phyloP scores from a whole-genome alignment of 1,140 invertebrate species.

The Bombus pyrosoma region DNA sequence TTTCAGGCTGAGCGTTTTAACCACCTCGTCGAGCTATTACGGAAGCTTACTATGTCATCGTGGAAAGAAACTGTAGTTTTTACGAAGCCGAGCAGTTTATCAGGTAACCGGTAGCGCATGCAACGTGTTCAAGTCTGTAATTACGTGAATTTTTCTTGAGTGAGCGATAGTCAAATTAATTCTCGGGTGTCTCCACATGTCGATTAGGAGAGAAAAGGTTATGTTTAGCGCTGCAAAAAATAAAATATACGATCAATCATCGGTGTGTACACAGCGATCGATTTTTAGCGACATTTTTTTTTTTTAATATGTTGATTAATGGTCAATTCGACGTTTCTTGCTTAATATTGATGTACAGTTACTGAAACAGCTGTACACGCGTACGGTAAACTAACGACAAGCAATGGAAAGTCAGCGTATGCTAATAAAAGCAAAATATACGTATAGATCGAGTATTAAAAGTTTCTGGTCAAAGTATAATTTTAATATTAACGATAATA shows the following conservation, averaged over 20 bases:
- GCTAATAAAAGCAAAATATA: too few relatives aligned
- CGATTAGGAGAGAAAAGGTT: background rate
- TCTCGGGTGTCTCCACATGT: background rate
- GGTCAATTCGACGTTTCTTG: background rate
- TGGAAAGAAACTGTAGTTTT: background rate
- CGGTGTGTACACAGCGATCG: background rate
- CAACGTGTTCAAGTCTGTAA: background rate
- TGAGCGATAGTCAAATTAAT: background rate
- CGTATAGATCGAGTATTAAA: too few relatives aligned
- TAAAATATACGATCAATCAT: background rate
- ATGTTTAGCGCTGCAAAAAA: background rate
- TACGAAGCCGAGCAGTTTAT: background rate
- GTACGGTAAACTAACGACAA: background rate
- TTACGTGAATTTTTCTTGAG: background rate
- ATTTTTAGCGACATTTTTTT: background rate
- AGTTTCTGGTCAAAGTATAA: too few relatives aligned
- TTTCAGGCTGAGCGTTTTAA: background rate
- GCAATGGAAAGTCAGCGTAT: too few relatives aligned
- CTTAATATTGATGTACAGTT: background rate
- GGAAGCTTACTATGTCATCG: background rate
- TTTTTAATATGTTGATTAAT: background rate
- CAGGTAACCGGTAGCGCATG: background rate
- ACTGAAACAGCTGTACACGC: background rate
- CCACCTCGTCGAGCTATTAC: background rate
- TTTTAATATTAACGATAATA: too few relatives aligned